Evolutionary conservation across 2,797 vertebrate genomes (phyloP).

Genomic region (Cheirogaleus major): DNA sequence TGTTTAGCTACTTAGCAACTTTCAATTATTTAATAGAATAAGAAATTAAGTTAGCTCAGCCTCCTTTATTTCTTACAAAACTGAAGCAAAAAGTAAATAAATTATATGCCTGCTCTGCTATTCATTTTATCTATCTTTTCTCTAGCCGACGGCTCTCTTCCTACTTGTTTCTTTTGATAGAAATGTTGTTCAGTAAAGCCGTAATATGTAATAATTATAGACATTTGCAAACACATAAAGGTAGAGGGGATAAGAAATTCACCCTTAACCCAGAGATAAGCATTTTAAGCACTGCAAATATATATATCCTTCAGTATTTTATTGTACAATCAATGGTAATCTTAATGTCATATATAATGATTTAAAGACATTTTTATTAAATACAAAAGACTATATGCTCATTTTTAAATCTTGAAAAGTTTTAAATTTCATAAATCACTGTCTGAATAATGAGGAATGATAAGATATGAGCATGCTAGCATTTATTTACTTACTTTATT

Average conservation of each 20-base stretch:
- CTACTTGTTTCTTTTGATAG: neutral
- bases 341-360: neutral
- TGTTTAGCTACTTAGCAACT: neutral
- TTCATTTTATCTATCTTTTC: neutral
- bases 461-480: neutral
- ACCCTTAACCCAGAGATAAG: neutral
- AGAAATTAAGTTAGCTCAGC: neutral
- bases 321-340: neutral
- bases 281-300: neutral
- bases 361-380: slow-evolving; percentile 5
- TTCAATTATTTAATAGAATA: neutral
- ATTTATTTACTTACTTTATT: neutral
- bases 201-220: neutral
- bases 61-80: neutral
- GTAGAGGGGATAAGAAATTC: neutral
- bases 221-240: neutral
- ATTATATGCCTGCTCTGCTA: neutral
- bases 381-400: neutral
- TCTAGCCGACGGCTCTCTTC: neutral
- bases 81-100: neutral
- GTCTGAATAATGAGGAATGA: neutral
- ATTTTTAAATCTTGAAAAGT: neutral
- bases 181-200: neutral
- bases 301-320: neutral
- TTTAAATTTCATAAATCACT: neutral